Evolutionary conservation across 2,113 vertebrate genomes (phyloP).

Genomic region (Prionailurus viverrinus): DNA sequence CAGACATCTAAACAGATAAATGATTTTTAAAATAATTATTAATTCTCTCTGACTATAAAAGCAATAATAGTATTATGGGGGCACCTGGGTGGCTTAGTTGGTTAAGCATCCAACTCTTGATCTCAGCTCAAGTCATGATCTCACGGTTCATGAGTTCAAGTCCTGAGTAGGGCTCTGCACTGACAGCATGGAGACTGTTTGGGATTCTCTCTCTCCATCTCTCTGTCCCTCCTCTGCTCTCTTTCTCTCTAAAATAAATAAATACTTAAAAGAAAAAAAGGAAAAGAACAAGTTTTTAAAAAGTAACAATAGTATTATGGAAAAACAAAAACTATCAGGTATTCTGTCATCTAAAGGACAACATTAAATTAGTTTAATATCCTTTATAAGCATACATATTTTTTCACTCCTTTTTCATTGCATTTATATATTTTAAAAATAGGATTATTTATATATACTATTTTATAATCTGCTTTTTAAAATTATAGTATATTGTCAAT

Average conservation of each 20-base stretch:
- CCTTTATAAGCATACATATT: neutral
- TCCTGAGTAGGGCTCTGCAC: no score
- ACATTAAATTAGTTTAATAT: neutral
- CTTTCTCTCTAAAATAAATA: no score
- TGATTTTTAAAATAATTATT: neutral
- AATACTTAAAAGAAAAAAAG: no score
- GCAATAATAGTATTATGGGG: neutral
- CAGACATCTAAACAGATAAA: neutral
- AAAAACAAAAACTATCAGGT: neutral
- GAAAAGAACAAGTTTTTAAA: no score
- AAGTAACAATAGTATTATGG: neutral
- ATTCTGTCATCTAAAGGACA: neutral
- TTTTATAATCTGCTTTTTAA: neutral
- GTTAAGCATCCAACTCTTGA: no score
- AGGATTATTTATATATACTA: neutral
- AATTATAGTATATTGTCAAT: neutral
- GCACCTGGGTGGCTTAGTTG: no score
- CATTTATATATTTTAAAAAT: neutral
- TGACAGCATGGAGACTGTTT: no score
- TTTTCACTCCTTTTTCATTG: neutral
- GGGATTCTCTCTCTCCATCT: no score
- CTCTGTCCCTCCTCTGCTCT: no score
- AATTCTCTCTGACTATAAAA: neutral
- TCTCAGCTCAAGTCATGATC: no score
- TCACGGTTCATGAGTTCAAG: no score